Base-by-base conservation (phyloP, 2,888 invertebrate species). In the Thalpophila matura region DNA sequence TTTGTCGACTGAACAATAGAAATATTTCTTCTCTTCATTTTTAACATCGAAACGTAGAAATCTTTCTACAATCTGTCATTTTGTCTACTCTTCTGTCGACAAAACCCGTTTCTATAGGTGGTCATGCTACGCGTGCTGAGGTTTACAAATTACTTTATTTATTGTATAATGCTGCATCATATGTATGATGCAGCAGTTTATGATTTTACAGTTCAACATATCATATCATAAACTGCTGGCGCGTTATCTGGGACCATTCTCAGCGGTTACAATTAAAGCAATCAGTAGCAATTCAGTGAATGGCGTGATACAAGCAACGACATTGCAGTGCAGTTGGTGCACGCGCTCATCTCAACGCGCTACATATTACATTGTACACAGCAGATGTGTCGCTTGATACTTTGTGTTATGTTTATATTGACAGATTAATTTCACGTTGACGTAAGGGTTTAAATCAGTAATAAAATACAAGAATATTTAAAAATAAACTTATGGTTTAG, bases 251-350 rank as follows among this genome's bases (percentile, higher is more conserved):
- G 18, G 60, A 33, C 22, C 18, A 66, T 33, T 70, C 42, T 59
- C 62, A n/a, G 29, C 45, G 10, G 22, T 7, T 1, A 46, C 51
- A 73, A 74, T 74, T 74, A 74, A 58, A 70, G 31, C 60, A 76
- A 74, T 74, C 76, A 74, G 55, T n/a, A 35, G 45, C 77, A 71
- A 74, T 74, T 64, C 26, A 58, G 37, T 29, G 45, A 18, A 20
- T 2, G 20, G 14, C 38, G 37, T 33, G 66, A 7, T 12, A 35
- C 43, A 5, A 16, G 40, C 43, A 5, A 16, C 26, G 43, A 40
- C 73, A 31, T 16, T 6, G n/a, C 14, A 6, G 27, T 27, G 5
- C 14, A n/a, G n/a, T 14, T 3, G 14, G 16, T 46, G n/a, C 29
- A 31, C 22, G 40, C 22, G 29, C 22, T 9, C 40, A 16, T 9